Base-by-base conservation (phyloP, 2,113 vertebrate genomes). In the Carlito syrichta region DNA sequence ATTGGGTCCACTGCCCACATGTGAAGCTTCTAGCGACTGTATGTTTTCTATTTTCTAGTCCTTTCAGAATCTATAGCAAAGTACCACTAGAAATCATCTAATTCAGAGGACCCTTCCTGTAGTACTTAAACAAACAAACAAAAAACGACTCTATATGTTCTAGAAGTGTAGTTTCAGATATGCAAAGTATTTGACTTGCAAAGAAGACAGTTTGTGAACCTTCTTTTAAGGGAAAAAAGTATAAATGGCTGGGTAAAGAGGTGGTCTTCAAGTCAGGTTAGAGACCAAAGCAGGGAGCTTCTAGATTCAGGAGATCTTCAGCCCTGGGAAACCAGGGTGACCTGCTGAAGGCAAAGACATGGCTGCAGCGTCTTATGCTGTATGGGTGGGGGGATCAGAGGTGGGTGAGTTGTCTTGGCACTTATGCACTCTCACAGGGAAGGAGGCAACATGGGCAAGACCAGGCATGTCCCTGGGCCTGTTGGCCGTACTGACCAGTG, bases 311-410 rank as follows among this genome's bases (percentile, higher is more conserved):
- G 76, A n/a, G 8, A 38, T 76, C 27, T 35, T 54, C 22, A 11
- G 40, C 50, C 50, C 40, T 13, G 8, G 35, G 63, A 83, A 50
- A 16, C 12, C 13, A 45, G 48, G 27, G 16, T 0, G 0, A 20
- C n/a, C n/a, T 50, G 11, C 19, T 12, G 16, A 50, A 30, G 50
- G 66, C 13, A 40, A 48, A 38, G 38, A 50, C 13, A 25, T 6
- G 35, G 8, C 2, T 10, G 3, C 2, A 14, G 14, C 0, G 1
- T 8, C n/a, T 56, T 10, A 0, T 30, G 16, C 32, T 2, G 45
- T 4, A 30, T 22, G 0, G 5, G 50, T 23, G 45, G 71, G 63
- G 81, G 23, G 38, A n/a, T n/a, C 25, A 30, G 56, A 96, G 79
- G 81, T 25, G 30, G 68, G 16, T 1, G 43, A 27, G 52, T 48